Percentiles rank a stretch among this genome's conserved stretches.
These are phyloP conservation scores for Oophaga sylvatica DNA, from an alignment of 2,797 vertebrate species.

Conservation along the genomic window DNA sequence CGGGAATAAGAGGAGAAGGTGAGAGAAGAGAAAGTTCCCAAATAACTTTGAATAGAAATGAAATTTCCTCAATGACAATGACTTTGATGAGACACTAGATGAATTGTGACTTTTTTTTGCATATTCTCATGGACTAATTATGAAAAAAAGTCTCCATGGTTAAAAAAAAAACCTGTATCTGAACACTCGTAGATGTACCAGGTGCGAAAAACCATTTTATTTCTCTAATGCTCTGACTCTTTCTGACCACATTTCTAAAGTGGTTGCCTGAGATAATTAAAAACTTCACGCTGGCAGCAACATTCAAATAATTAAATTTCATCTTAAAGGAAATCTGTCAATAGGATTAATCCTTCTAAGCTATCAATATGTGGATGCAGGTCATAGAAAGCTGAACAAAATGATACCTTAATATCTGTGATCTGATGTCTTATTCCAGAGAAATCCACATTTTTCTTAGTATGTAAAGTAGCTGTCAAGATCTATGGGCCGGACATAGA, in stretches of 20 bases:
- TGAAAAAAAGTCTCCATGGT: neutral
- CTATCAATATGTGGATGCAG: too few species aligned
- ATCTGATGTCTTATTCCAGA: too few species aligned
- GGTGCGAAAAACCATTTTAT: neutral
- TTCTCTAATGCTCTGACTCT: neutral
- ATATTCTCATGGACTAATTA: neutral
- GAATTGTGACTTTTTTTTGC: neutral
- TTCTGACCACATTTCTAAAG: neutral
- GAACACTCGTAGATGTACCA: neutral
- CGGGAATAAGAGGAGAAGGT: constrained; percentile 17
- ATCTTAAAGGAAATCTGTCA: too few species aligned
- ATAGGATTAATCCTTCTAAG: too few species aligned
- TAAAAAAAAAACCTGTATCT: neutral
- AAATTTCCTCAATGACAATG: constrained; percentile 9
- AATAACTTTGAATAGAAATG: constrained; percentile 7
- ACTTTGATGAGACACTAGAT: neutral
- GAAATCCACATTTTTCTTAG: too few species aligned
- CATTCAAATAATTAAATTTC: too few species aligned
- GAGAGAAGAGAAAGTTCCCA: neutral
- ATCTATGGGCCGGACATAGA: too few species aligned
- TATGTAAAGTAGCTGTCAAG: too few species aligned
- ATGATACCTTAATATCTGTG: too few species aligned
- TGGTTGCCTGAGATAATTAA: too few species aligned
- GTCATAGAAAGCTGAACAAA: too few species aligned
- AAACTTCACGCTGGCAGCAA: too few species aligned